Evolutionary conservation across 2,888 invertebrate genomes (phyloP).

Genomic region (Erannis defoliaria): DNA sequence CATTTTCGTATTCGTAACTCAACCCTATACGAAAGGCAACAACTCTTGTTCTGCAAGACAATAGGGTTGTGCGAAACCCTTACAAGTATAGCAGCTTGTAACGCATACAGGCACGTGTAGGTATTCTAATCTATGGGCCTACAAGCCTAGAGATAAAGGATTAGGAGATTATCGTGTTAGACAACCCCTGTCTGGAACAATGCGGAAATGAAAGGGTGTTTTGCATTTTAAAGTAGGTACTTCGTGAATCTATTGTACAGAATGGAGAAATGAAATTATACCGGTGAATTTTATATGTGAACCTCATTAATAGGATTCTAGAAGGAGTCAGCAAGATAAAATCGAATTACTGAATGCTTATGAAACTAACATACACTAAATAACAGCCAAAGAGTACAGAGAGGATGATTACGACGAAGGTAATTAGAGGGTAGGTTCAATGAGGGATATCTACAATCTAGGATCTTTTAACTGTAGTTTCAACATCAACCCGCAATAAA

Average conservation of each 20-base stretch:
- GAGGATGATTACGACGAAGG: too few species aligned
- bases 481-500: too few species aligned
- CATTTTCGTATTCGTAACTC: not conserved
- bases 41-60: conserved; percentile 11
- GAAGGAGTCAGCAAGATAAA: too few species aligned
- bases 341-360: too few species aligned
- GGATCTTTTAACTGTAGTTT: too few species aligned
- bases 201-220: conserved; percentile 6
- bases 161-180: conserved; percentile 20
- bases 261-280: not conserved
- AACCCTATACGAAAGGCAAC: conserved; percentile 1
- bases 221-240: conserved; percentile 1
- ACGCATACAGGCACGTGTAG: conserved; percentile 19
- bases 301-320: too few species aligned
- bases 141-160: conserved; percentile 20
- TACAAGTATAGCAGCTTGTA: conserved; percentile 24
- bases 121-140: conserved; percentile 28
- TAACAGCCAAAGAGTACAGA: too few species aligned
- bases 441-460: too few species aligned
- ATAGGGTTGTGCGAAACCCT: conserved; percentile 33
- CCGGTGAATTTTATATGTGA: too few species aligned
- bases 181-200: conserved; percentile 12
- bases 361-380: too few species aligned
- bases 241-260: not conserved
- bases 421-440: too few species aligned